Conservation (phyloP, 2,113 vertebrate species). For the Heteronetta atricapilla region DNA sequence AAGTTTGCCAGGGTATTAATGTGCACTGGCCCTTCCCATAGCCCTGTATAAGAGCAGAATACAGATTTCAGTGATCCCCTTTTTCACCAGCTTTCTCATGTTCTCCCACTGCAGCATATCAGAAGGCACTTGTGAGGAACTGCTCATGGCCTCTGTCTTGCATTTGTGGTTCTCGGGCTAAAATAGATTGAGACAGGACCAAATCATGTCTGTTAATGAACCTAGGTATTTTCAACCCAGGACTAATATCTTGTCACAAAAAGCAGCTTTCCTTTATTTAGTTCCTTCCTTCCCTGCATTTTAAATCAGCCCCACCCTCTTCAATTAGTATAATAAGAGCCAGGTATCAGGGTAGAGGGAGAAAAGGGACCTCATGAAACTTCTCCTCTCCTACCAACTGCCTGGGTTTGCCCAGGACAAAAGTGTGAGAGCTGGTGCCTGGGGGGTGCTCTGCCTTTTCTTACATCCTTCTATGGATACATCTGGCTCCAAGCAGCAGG, state of each 20-base stretch:
- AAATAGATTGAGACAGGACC: neutral
- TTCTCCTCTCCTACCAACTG: neutral
- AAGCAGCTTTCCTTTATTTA: neutral
- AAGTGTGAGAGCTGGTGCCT: accelerated
- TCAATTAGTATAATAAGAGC: neutral
- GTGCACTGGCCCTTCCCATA: neutral
- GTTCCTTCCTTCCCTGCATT: neutral
- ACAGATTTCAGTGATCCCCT: neutral
- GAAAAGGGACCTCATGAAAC: neutral
- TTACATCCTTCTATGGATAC: neutral
- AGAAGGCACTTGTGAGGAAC: neutral
- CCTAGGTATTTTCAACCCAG: neutral
- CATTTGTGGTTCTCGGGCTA: neutral
- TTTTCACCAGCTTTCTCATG: neutral
- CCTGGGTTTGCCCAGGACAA: neutral
- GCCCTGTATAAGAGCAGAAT: neutral
- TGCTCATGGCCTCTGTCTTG: neutral
- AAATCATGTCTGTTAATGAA: neutral
- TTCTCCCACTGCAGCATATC: neutral
- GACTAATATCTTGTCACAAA: neutral
- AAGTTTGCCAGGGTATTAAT: neutral
- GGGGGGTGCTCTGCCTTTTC: neutral
- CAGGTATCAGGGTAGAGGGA: neutral
- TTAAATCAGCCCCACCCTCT: neutral
- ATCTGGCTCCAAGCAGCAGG: neutral